phyloP scores from a whole-genome alignment of 1,140 invertebrate species.

The Polypedilum vanderplanki region DNA sequence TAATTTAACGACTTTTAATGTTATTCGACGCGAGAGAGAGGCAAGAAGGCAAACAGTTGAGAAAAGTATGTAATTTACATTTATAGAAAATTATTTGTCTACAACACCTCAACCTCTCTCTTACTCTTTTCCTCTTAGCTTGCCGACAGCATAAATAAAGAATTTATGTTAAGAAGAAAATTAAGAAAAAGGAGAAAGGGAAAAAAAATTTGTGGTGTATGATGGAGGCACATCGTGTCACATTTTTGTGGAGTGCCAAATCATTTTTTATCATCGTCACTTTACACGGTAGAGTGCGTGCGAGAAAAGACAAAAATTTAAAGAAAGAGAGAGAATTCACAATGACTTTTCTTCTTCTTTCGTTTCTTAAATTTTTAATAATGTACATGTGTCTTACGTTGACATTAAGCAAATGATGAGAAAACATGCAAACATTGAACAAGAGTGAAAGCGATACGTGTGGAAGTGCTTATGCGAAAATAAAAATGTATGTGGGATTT shows the following conservation, averaged over 20 bases:
- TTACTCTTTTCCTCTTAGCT: background rate
- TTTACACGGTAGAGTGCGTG: no score
- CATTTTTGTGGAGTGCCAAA: conserved; percentile 22
- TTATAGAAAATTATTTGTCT: background rate
- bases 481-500: no score
- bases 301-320: no score
- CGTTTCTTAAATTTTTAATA: no score
- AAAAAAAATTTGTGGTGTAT: background rate
- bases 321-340: no score
- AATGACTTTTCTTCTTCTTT: no score
- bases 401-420: no score
- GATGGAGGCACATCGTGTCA: background rate
- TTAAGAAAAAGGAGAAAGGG: background rate
- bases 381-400: no score
- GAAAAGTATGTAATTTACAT: background rate
- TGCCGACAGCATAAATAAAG: background rate
- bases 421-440: no score
- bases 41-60: no score
- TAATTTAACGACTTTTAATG: conserved; percentile 27
- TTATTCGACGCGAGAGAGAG: background rate
- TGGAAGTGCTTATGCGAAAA: no score
- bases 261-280: conserved; percentile 8
- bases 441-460: no score
- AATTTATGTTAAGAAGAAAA: background rate
- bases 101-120: background rate